Percentiles rank a stretch among this genome's conserved stretches.
These are phyloP conservation scores for Poecilia wingei DNA, from an alignment of 2,797 vertebrate genomes.

Conservation along the genomic window DNA sequence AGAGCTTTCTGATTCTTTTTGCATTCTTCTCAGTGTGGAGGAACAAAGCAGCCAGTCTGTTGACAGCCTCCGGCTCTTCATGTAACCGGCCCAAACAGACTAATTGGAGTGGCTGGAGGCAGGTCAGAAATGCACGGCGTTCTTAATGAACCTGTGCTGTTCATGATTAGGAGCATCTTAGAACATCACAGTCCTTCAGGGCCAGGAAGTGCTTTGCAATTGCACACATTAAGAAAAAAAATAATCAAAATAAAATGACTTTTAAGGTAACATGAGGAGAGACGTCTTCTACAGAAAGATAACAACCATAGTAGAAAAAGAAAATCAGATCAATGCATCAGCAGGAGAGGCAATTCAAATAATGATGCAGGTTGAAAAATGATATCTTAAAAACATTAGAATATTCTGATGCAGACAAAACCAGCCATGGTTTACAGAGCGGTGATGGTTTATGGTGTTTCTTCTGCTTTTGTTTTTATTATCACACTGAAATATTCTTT, in stretches of 20 bases:
- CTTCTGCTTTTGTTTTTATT: background rate
- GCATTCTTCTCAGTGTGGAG: background rate
- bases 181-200: background rate
- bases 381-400: background rate
- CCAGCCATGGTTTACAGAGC: background rate
- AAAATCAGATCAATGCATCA: background rate
- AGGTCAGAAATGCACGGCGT: background rate
- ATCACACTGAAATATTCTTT: background rate
- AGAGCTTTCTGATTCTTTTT: background rate
- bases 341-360: background rate
- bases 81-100: constrained; percentile 1
- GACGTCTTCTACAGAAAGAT: background rate
- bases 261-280: background rate
- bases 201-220: background rate
- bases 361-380: background rate
- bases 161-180: background rate
- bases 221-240: background rate
- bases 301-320: background rate
- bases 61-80: background rate
- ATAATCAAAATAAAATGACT: background rate
- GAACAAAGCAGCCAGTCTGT: background rate
- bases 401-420: background rate
- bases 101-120: background rate
- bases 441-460: background rate
- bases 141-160: background rate